phyloP scores from a whole-genome alignment of 2,888 invertebrate species.

The Drosophila ustulata region DNA sequence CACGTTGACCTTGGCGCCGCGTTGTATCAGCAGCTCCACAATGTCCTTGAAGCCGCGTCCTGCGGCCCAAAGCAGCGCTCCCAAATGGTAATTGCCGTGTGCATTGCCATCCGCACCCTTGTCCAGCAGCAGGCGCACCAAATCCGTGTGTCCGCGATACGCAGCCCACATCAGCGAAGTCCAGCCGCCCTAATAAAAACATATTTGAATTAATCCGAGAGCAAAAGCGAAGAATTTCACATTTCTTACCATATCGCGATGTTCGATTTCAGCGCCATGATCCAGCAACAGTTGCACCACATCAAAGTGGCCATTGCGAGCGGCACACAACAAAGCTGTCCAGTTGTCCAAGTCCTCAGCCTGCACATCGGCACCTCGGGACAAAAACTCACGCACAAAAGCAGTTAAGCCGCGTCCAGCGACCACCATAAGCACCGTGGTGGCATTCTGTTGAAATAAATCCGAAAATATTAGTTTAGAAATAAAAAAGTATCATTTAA shows the following conservation, averaged over 20 bases:
- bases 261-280: slow-evolving; percentile 93
- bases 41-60: slow-evolving; percentile 96
- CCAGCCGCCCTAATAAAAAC: slow-evolving; percentile 93
- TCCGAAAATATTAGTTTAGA: too few species aligned
- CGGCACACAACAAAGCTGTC: slow-evolving; percentile 95
- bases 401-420: slow-evolving; percentile 93
- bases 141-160: slow-evolving; percentile 94
- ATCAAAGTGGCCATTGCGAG: slow-evolving; percentile 94
- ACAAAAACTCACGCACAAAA: slow-evolving; percentile 93
- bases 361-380: slow-evolving; percentile 96
- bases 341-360: slow-evolving; percentile 97
- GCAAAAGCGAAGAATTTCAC: neutral
- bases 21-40: slow-evolving; percentile 91
- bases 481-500: too few species aligned
- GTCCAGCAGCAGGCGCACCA: slow-evolving; percentile 92
- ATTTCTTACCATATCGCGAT: slow-evolving; percentile 91
- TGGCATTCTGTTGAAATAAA: slow-evolving; percentile 90
- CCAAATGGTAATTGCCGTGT: slow-evolving; percentile 97
- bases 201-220: accelerated
- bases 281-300: slow-evolving; percentile 93
- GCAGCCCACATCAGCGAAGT: slow-evolving; percentile 98
- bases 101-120: slow-evolving; percentile 97
- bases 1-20: slow-evolving; percentile 97
- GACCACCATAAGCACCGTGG: slow-evolving; percentile 97
- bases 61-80: slow-evolving; percentile 96